Percentiles rank a stretch among this genome's conserved stretches.
Evolutionary conservation across 2,797 vertebrate genomes (phyloP).

Genomic region (Eurystomus glaucurus): DNA sequence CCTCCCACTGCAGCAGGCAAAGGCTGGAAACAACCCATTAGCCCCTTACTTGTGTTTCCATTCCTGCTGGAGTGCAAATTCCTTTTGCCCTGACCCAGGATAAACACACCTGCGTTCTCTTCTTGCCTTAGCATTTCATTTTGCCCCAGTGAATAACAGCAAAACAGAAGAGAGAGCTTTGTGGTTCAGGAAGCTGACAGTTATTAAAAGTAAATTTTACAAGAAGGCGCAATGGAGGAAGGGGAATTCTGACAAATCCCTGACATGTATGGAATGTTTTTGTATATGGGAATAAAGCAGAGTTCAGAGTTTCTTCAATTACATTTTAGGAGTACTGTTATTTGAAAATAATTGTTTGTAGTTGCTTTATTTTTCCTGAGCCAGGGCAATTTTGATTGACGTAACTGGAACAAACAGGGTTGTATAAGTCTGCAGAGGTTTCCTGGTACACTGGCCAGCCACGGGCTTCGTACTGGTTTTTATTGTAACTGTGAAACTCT

Average conservation of each 20-base stretch:
- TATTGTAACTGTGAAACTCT: conserved; percentile 23
- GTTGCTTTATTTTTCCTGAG: conserved; percentile 14
- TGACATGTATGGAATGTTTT: conserved; percentile 75
- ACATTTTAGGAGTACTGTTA: conserved; percentile 23
- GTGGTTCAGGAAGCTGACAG: conserved; percentile 52
- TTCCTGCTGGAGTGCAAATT: not conserved
- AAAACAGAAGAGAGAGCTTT: conserved; percentile 45
- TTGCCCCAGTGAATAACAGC: conserved; percentile 22
- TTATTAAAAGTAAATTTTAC: conserved; percentile 75
- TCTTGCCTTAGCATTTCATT: conserved; percentile 27
- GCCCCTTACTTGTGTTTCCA: not conserved
- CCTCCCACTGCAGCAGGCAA: not conserved
- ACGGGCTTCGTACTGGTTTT: conserved; percentile 39
- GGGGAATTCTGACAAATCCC: conserved; percentile 58
- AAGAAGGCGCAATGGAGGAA: not conserved
- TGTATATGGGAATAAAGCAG: conserved; percentile 43
- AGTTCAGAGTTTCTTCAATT: conserved; percentile 44
- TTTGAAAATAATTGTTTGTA: conserved; percentile 51
- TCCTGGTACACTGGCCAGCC: conserved; percentile 28
- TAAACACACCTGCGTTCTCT: conserved; percentile 55
- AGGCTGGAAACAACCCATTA: not conserved
- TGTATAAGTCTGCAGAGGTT: conserved; percentile 56
- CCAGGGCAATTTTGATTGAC: conserved; percentile 10
- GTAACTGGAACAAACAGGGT: conserved; percentile 6
- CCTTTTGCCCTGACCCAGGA: conserved; percentile 8